Evolutionary conservation across 1,140 invertebrate species (phyloP).

Genomic region (Drosophila rhopaloa): DNA sequence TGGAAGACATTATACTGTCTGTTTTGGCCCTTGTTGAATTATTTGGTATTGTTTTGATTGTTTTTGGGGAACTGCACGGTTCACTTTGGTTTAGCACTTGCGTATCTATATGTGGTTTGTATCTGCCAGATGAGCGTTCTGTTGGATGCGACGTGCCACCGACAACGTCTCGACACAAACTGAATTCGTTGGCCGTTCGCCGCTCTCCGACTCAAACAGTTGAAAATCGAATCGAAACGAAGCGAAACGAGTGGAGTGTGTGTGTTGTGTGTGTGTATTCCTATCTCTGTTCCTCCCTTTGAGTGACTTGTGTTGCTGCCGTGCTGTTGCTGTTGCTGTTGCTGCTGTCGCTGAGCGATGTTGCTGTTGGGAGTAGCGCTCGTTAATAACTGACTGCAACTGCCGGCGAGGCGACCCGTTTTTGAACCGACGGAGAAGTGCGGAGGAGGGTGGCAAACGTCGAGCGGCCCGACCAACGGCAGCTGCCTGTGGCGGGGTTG

Average conservation of each 20-base stretch:
- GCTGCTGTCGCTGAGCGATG: constrained; percentile 55
- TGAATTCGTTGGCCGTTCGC: constrained; percentile 60
- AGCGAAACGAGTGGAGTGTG: constrained; percentile 15
- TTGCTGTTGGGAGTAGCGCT: constrained; percentile 74
- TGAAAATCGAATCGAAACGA: constrained; percentile 54
- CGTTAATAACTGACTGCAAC: constrained; percentile 82
- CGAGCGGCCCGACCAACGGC: constrained; percentile 36
- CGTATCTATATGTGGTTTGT: constrained; percentile 16
- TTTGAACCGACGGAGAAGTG: constrained; percentile 57
- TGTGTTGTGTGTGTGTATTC: constrained; percentile 26
- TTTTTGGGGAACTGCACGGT: neutral
- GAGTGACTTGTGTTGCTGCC: constrained; percentile 64
- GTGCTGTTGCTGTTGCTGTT: constrained; percentile 43
- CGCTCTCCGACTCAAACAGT: constrained; percentile 78
- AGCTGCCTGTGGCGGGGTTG: constrained; percentile 63
- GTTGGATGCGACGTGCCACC: constrained; percentile 65
- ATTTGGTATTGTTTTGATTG: constrained; percentile 30
- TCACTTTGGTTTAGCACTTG: constrained; percentile 21
- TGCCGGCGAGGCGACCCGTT: constrained; percentile 74
- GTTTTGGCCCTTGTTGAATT: constrained; percentile 28
- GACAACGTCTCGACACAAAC: constrained; percentile 81
- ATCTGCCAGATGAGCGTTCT: constrained; percentile 37
- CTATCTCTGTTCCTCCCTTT: constrained; percentile 34
- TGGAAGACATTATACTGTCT: constrained; percentile 81
- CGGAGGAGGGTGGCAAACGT: constrained; percentile 19